Evolutionary conservation across 2,888 invertebrate species (phyloP).

Genomic region (Sussaba pulchella): DNA sequence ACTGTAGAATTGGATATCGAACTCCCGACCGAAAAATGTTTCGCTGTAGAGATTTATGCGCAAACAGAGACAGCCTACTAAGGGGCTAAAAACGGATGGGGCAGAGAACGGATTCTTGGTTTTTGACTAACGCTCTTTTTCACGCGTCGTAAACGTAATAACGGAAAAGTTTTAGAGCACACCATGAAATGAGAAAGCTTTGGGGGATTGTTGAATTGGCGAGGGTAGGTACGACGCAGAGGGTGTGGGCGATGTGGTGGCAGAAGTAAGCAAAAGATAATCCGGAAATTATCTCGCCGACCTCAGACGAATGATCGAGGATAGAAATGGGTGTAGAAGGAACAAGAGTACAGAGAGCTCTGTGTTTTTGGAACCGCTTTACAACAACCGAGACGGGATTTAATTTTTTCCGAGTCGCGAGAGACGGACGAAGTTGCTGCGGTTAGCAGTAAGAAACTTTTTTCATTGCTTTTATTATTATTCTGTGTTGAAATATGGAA

Average conservation of each 20-base stretch:
- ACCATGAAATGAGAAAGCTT: constrained; percentile 46
- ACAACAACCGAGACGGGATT: constrained; percentile 20
- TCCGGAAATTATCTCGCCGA: constrained; percentile 52
- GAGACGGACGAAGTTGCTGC: constrained; percentile 11
- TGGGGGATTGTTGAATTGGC: constrained; percentile 42
- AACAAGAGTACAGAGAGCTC: constrained; percentile 1
- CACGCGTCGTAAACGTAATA: constrained; percentile 40
- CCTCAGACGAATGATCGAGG: constrained; percentile 52
- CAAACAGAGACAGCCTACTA: no score
- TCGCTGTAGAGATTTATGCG: no score
- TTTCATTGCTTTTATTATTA: constrained; percentile 56
- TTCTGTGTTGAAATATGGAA: constrained; percentile 47
- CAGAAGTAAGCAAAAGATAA: constrained; percentile 50
- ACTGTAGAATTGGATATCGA: no score
- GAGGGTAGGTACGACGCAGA: constrained; percentile 30
- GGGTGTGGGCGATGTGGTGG: constrained; percentile 7
- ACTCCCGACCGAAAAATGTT: constrained; percentile 65
- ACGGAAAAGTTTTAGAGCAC: constrained; percentile 58
- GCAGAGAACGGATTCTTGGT: constrained; percentile 37
- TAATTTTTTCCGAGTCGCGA: constrained; percentile 42
- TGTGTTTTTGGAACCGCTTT: constrained; percentile 27
- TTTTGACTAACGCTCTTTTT: constrained; percentile 27
- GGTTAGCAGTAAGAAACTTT: constrained; percentile 55
- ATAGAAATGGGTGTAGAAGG: constrained; percentile 26
- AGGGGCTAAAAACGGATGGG: constrained; percentile 46